These are phyloP conservation scores for Osmerus eperlanus DNA, from an alignment of 2,113 vertebrate genomes.

Conservation along the genomic window DNA sequence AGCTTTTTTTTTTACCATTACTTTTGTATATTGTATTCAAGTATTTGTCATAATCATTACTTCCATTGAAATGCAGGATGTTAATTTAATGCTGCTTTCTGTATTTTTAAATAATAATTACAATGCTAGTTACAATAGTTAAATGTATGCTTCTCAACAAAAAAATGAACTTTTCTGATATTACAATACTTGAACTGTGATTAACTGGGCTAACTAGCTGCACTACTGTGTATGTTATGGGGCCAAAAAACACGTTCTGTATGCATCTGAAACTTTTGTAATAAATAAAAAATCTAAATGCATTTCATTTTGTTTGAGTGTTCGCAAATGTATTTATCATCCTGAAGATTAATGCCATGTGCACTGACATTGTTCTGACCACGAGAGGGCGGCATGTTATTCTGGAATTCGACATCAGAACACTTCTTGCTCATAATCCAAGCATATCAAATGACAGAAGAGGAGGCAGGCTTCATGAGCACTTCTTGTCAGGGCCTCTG, in stretches of 20 bases:
- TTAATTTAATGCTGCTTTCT: constrained; percentile 74
- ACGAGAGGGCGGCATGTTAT: constrained; percentile 35
- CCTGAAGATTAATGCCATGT: neutral
- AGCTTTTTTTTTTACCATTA: constrained; percentile 74
- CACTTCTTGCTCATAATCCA: neutral
- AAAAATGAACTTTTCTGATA: constrained; percentile 30
- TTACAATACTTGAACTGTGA: constrained; percentile 28
- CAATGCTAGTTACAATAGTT: constrained; percentile 74
- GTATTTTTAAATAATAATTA: constrained; percentile 59
- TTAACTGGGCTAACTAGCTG: constrained; percentile 29
- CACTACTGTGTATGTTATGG: constrained; percentile 32
- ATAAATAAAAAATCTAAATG: constrained; percentile 32
- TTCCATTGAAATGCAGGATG: constrained; percentile 73
- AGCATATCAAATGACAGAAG: neutral
- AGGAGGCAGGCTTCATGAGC: constrained; percentile 15
- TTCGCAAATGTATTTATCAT: neutral
- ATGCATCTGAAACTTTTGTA: constrained; percentile 20
- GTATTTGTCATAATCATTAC: constrained; percentile 51
- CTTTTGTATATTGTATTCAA: constrained; percentile 58
- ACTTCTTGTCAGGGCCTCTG: constrained; percentile 16
- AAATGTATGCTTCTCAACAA: constrained; percentile 54
- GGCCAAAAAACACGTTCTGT: constrained; percentile 16
- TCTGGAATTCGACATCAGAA: neutral
- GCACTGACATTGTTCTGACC: neutral
- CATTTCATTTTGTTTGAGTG: neutral